Percentiles rank a stretch among this genome's conserved stretches.
Evolutionary conservation across 1,140 invertebrate genomes (phyloP).

Genomic region (Eufriesea mexicana): DNA sequence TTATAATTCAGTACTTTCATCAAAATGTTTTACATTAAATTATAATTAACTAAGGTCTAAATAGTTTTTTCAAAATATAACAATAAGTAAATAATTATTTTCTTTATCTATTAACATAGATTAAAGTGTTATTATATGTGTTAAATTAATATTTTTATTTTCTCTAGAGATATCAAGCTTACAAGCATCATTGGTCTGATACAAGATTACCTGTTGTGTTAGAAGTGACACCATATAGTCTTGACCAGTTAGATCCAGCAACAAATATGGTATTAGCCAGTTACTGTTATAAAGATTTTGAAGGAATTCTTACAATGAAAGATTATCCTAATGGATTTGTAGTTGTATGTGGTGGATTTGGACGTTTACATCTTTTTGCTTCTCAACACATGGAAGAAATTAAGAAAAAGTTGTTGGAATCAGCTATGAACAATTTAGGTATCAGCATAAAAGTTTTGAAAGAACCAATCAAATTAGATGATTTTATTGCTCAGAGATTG

Average conservation of each 20-base stretch:
- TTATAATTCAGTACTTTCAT: background rate
- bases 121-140: background rate
- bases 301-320: constrained; percentile 88
- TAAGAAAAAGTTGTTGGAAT: constrained; percentile 92
- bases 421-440: constrained; percentile 90
- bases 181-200: constrained; percentile 98
- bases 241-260: constrained; percentile 95
- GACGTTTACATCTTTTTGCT: constrained; percentile 94
- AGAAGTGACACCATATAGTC: constrained; percentile 93
- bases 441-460: constrained; percentile 92
- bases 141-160: constrained; percentile 51
- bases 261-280: constrained; percentile 91
- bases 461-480: constrained; percentile 91
- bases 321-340: constrained; percentile 93
- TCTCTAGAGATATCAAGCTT: constrained; percentile 92
- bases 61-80: background rate
- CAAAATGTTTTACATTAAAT: background rate
- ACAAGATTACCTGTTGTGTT: constrained; percentile 92
- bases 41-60: background rate
- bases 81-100: background rate
- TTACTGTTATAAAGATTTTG: constrained; percentile 97
- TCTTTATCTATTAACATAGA: too few relatives aligned
- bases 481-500: constrained; percentile 92
- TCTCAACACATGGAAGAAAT: constrained; percentile 92
- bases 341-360: constrained; percentile 93